These are phyloP conservation scores for Rhynchonycteris naso DNA, from an alignment of 2,797 vertebrate genomes.

Conservation along the genomic window DNA sequence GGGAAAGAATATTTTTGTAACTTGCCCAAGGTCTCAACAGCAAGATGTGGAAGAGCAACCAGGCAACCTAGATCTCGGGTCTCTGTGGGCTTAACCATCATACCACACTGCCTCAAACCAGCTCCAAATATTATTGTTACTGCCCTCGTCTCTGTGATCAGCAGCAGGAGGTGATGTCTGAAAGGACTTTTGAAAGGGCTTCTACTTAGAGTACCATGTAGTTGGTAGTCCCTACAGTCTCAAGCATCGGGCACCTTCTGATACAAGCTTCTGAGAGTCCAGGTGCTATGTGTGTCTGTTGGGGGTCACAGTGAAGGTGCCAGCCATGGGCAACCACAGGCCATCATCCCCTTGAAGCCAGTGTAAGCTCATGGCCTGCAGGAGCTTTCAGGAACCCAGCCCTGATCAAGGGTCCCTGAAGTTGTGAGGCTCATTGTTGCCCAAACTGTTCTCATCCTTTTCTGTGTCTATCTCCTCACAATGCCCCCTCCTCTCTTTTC, in stretches of 20 bases:
- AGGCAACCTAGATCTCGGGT: neutral
- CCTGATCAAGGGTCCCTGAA: neutral
- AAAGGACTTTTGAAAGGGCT: neutral
- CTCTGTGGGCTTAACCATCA: neutral
- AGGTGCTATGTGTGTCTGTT: neutral
- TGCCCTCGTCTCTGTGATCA: neutral
- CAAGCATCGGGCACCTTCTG: neutral
- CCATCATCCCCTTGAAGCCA: neutral
- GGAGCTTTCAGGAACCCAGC: neutral
- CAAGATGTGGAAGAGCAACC: neutral
- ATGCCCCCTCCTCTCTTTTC: neutral
- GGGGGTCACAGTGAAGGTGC: neutral
- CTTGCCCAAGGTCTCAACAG: neutral
- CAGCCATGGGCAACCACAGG: neutral
- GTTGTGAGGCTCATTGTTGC: neutral
- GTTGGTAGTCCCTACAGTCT: neutral
- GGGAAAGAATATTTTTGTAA: neutral
- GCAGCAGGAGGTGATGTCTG: neutral
- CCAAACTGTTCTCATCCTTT: neutral
- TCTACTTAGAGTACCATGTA: neutral
- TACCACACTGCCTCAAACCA: neutral
- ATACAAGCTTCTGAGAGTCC: neutral
- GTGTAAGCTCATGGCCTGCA: neutral
- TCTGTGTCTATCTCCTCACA: neutral
- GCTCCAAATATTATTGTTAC: neutral